These are phyloP conservation scores for Mionectes olivaceus DNA, from an alignment of 2,797 vertebrate species.

Conservation along the genomic window DNA sequence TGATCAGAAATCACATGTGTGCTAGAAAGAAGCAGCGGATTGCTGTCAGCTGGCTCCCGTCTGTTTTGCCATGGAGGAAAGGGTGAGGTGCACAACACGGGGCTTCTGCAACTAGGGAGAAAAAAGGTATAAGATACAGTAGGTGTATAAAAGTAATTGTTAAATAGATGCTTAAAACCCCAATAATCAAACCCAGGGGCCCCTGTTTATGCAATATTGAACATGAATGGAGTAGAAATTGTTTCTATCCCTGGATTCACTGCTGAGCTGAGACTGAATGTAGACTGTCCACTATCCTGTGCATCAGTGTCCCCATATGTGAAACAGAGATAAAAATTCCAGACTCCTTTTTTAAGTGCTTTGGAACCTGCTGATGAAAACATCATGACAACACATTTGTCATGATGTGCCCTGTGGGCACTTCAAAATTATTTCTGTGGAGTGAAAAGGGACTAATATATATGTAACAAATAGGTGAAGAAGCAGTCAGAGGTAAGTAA, in stretches of 20 bases:
- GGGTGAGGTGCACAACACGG: background rate
- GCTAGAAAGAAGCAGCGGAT: background rate
- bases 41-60: background rate
- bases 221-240: background rate
- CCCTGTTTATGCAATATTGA: background rate
- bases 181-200: background rate
- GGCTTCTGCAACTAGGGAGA: background rate
- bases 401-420: background rate
- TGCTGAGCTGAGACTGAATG: background rate
- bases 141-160: background rate
- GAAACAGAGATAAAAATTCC: background rate
- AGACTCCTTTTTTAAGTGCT: background rate
- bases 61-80: background rate
- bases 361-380: background rate
- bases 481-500: background rate
- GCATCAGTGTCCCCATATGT: background rate
- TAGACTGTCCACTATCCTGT: background rate
- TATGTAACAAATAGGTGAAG: background rate
- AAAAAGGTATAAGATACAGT: background rate
- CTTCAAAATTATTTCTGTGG: background rate
- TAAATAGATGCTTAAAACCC: background rate
- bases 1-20: slow-evolving; percentile 13
- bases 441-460: background rate
- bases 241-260: background rate
- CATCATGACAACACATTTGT: background rate